Percentiles rank a stretch among this genome's conserved stretches.
Conservation (phyloP, 2,113 vertebrate genomes). For the Silurus asotus region DNA sequence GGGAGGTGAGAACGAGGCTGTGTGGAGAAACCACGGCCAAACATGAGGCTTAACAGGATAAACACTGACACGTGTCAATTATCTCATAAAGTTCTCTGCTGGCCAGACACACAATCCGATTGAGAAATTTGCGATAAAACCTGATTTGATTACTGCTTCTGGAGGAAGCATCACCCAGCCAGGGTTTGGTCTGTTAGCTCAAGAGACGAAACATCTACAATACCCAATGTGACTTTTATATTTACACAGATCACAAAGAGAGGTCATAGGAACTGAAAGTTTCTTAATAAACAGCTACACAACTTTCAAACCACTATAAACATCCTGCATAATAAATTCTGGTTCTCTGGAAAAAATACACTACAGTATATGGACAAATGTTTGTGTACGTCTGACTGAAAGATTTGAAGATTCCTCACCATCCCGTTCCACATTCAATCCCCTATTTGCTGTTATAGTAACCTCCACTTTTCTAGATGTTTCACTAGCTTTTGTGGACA, state of each 20-base stretch:
- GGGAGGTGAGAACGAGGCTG: not conserved
- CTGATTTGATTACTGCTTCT: not conserved
- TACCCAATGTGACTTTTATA: not conserved
- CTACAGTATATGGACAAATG: no score
- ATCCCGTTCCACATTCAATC: no score
- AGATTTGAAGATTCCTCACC: no score
- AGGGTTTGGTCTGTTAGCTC: not conserved
- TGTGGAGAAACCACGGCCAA: not conserved
- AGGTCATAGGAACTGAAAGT: not conserved
- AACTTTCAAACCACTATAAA: no score
- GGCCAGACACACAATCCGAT: conserved; percentile 17
- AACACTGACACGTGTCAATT: conserved; percentile 12
- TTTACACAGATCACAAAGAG: not conserved
- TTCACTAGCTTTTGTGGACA: no score
- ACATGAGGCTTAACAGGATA: conserved; percentile 31
- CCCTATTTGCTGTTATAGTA: no score
- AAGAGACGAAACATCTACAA: no score
- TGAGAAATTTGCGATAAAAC: conserved; percentile 20
- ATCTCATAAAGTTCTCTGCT: conserved; percentile 19
- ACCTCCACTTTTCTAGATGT: no score
- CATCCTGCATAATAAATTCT: not conserved
- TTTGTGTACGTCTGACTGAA: no score
- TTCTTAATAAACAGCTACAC: no score
- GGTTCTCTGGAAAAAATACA: not conserved
- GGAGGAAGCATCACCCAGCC: not conserved